Conservation (phyloP, 2,888 invertebrate genomes). For the Leptarthrus brevirostris region DNA sequence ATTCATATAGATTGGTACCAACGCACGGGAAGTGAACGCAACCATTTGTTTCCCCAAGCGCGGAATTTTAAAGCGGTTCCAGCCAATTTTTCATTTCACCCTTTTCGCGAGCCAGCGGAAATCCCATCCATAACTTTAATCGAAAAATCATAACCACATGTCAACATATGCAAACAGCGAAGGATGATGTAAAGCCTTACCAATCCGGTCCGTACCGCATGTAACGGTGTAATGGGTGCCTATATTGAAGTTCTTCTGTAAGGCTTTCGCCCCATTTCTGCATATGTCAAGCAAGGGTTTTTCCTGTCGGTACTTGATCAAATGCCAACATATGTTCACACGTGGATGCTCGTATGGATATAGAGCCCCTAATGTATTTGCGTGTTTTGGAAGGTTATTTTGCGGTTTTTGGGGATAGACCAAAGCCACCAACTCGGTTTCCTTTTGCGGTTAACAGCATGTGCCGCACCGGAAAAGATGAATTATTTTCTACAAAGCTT, state of each 20-base stretch:
- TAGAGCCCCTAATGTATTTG: conserved; percentile 55
- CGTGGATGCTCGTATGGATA: conserved; percentile 56
- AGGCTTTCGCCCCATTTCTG: conserved; percentile 49
- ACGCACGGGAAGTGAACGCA: conserved; percentile 40
- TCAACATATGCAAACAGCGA: conserved; percentile 59
- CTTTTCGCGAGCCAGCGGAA: conserved; percentile 49
- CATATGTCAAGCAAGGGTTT: conserved; percentile 46
- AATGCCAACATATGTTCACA: conserved; percentile 56
- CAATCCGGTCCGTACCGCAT: conserved; percentile 49
- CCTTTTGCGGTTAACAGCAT: conserved; percentile 57
- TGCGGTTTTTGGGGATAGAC: conserved; percentile 55
- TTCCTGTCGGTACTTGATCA: conserved; percentile 50
- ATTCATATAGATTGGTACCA: conserved; percentile 13
- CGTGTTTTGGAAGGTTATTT: conserved; percentile 57
- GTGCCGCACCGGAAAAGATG: conserved; percentile 57
- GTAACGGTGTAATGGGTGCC: conserved; percentile 49
- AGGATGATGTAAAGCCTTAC: conserved; percentile 55
- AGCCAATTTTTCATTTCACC: conserved; percentile 57
- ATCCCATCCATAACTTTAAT: conserved; percentile 59
- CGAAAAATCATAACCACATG: conserved; percentile 62
- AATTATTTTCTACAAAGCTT: conserved; percentile 52
- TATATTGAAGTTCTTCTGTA: conserved; percentile 38
- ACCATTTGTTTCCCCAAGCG: conserved; percentile 48
- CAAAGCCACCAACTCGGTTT: conserved; percentile 55
- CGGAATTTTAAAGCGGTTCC: conserved; percentile 49